Evolutionary conservation across 2,888 invertebrate species (phyloP), one percentile per base, ranked within the genome.

Genomic region (Drosophila recens): DNA sequence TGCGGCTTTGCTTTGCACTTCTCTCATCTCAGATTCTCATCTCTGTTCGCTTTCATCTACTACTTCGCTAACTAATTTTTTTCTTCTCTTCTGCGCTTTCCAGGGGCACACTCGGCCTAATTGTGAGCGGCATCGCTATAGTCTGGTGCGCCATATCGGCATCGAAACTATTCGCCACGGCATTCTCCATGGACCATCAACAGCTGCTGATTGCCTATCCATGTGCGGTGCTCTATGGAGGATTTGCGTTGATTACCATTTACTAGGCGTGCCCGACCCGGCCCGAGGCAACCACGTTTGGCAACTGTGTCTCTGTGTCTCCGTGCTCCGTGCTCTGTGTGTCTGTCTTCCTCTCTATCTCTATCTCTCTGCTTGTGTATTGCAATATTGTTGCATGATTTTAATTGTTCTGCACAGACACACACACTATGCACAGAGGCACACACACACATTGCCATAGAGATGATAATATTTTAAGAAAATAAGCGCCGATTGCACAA

Each of bases 141-240:
- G 89, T 95, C 52, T 96, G 96, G 96, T 96, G 96, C 93, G 95
- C 95, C 77, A 92, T 95, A 73, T 95, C 96, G 27, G 96, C 96
- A 34, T 96, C 96, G 58, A 96, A 96, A 92, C 94, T 96, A 56
- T 96, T 96, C 92, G 96, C 96, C 63, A 95, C 95, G 43, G 96
- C 96, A 27, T 93, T 96, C 78, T 93, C 94, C 72, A 95, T 96
- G 95, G 95, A 96, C 89, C 95, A 95, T 90, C 96, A 96, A 91
- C 95, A 95, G 92, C 93, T 94, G 51, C 92, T 95, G 68, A 94
- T 95, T 81, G 96, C 96, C 66, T 96, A 96, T 93, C 96, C 96
- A 13, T 96, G 96, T 92, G 95, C 95, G 34, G 93, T 96, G 69
- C 94, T 96, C 69, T 96, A 96, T 91, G 96, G 96, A 67, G 95